Conservation (phyloP, 2,113 vertebrate species). For the Tragulus kanchil region DNA sequence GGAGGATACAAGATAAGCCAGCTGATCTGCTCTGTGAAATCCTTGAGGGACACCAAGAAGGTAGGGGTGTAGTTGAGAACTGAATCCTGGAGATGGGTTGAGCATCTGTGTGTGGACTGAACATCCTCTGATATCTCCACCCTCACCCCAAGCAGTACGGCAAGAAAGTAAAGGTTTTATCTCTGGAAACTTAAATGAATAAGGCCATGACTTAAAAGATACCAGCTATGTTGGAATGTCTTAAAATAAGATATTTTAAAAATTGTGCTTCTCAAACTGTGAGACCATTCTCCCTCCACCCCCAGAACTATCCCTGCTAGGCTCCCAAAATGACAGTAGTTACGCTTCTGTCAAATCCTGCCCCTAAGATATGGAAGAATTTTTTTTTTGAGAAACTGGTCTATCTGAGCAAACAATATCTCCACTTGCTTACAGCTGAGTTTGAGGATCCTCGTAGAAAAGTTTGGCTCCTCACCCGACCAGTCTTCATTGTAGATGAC, state of each 20-base stretch:
- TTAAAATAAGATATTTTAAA: slow-evolving; percentile 71
- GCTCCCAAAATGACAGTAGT: background rate
- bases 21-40: background rate
- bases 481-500: background rate
- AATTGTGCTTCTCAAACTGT: background rate
- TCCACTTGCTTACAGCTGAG: background rate
- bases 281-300: background rate
- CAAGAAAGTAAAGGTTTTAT: slow-evolving; percentile 18
- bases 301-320: background rate
- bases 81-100: background rate
- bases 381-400: background rate
- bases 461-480: background rate
- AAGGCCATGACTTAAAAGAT: background rate
- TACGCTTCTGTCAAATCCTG: background rate
- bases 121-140: background rate
- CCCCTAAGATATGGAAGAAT: background rate
- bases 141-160: background rate
- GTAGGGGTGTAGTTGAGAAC: background rate
- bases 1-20: background rate
- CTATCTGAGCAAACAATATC: background rate
- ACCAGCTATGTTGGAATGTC: background rate
- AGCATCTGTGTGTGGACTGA: background rate
- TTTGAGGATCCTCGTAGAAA: background rate
- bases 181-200: background rate
- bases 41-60: background rate